Conservation (phyloP, 2,888 invertebrate species). For the Hydropsyche betteni region DNA sequence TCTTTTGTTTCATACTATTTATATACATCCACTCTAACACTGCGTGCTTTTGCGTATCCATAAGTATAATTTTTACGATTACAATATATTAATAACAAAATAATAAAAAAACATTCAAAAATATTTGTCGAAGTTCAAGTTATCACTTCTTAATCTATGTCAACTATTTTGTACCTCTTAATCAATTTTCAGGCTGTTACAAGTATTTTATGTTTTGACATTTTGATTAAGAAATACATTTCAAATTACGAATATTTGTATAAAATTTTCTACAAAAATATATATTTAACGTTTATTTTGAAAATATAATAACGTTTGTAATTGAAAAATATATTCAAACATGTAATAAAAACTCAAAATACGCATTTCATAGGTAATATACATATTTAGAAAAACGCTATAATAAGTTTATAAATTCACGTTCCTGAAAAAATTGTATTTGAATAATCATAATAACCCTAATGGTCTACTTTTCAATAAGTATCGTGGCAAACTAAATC, state of each 20-base stretch:
- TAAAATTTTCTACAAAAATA: slow-evolving; percentile 13
- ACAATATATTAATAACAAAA: slow-evolving; percentile 14
- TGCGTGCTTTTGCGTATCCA: slow-evolving; percentile 30
- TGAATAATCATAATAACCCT: slow-evolving; percentile 41
- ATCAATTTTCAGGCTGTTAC: no score
- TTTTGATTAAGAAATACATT: slow-evolving; percentile 14
- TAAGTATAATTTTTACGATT: slow-evolving; percentile 10
- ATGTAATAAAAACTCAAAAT: slow-evolving; percentile 26
- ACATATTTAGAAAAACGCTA: slow-evolving; percentile 2
- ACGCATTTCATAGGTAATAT: slow-evolving; percentile 26
- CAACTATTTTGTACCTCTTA: slow-evolving; percentile 7
- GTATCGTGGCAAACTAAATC: slow-evolving; percentile 42
- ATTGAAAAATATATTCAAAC: slow-evolving; percentile 18
- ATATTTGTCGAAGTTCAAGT: neutral
- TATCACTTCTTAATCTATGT: neutral
- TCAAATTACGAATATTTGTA: slow-evolving; percentile 15
- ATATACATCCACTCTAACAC: slow-evolving; percentile 40
- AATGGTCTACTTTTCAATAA: slow-evolving; percentile 44
- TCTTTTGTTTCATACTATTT: slow-evolving; percentile 17
- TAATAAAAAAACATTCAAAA: slow-evolving; percentile 18
- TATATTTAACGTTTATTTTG: neutral
- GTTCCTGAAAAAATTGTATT: slow-evolving; percentile 42
- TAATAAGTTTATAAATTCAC: slow-evolving; percentile 31
- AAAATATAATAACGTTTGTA: slow-evolving; percentile 11
- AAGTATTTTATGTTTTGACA: neutral